Evolutionary conservation across 2,888 invertebrate genomes (phyloP), one percentile per base, ranked within the genome.

Genomic region (Metellina segmentata): DNA sequence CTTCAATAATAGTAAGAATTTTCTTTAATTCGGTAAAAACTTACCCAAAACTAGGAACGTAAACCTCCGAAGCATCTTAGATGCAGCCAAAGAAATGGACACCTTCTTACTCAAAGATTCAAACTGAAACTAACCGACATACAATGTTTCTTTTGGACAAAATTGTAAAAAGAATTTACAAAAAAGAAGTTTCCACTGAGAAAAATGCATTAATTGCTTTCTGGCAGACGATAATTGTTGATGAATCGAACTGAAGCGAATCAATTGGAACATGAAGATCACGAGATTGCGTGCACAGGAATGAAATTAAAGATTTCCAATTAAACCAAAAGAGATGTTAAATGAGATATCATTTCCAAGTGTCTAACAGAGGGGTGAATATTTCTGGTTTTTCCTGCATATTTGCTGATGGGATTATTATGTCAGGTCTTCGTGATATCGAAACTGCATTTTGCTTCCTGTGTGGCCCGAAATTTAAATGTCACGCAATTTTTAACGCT

Each of bases 221-320:
- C 53, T 16, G 52, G n/a, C 48, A n/a, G 70, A 13, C n/a, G 79
- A 52, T 89, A 89, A 89, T 89, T 89, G 71, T 34, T 7, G 20
- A n/a, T 34, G 78, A 82, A 69, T 53, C 71, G 78, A 78, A 89
- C 78, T 82, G 89, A 70, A 83, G 61, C 89, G 83, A 83, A 79
- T 89, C 89, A 53, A 78, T 82, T 79, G 78, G 82, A 89, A 89
- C 89, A 78, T 11, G n/a, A n/a, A 34, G 34, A 34, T 48, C 20
- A 48, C 16, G 53, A 53, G 48, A 48, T 83, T 78, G 83, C 89
- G 89, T 83, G 89, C 53, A 7, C 16, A 89, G 69, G 70, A 74
- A 51, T 13, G 20, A 48, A 89, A 78, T 78, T 78, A 51, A 71
- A 81, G 51, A 79, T 6, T 61, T 13, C n/a, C 34, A 82, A 77